Evolutionary conservation across 2,888 invertebrate genomes (phyloP).

Genomic region (Acanthosoma haemorrhoidale): DNA sequence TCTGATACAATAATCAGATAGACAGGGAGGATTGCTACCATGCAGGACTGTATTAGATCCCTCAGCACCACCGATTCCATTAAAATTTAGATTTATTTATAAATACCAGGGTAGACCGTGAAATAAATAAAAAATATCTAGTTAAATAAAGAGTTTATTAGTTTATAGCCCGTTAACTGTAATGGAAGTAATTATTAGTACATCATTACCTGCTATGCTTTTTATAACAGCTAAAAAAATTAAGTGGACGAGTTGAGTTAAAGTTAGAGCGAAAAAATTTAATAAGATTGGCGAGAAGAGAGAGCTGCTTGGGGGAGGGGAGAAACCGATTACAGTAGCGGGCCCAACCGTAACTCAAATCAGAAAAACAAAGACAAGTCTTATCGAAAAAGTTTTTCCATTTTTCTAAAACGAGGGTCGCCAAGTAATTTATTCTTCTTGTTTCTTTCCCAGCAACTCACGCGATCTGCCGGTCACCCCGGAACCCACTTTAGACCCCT

Average conservation of each 20-base stretch:
- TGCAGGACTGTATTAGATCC: too few species aligned
- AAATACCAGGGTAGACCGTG: too few species aligned
- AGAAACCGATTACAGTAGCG: conserved; percentile 15
- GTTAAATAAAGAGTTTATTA: too few species aligned
- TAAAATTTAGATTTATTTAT: too few species aligned
- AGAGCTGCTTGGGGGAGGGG: background rate
- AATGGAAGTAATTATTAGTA: too few species aligned
- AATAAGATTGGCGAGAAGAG: background rate
- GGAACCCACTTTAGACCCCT: conserved; percentile 5
- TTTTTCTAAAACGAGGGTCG: conserved; percentile 26
- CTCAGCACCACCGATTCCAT: too few species aligned
- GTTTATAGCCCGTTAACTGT: too few species aligned
- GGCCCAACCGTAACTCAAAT: conserved; percentile 21
- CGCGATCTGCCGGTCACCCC: conserved; percentile 13
- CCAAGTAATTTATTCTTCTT: conserved; percentile 16
- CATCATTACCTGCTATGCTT: too few species aligned
- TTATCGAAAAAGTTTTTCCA: conserved; percentile 32
- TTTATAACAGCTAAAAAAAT: too few species aligned
- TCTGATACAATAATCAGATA: too few species aligned
- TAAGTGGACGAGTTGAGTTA: background rate
- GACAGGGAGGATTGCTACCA: too few species aligned
- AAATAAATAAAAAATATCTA: too few species aligned
- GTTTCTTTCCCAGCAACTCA: conserved; percentile 14
- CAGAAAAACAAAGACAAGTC: conserved; percentile 29
- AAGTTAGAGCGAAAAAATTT: background rate